Conservation (phyloP, 2,888 invertebrate species). For the Lapara coniferarum region DNA sequence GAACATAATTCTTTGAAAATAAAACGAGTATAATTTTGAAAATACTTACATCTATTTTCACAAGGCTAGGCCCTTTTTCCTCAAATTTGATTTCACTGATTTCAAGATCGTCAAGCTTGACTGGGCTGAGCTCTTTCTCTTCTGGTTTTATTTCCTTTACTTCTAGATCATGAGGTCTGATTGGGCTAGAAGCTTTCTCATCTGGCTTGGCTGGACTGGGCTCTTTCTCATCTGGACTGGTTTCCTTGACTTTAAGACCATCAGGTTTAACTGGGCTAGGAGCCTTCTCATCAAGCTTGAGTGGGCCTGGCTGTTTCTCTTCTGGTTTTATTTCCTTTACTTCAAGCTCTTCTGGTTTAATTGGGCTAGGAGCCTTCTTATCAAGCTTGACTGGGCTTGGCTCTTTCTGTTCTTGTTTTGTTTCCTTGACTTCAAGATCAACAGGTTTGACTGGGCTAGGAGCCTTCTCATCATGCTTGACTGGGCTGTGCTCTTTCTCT, state of each 20-base stretch:
- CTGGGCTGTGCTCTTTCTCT: slow-evolving; percentile 30
- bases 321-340: slow-evolving; percentile 16
- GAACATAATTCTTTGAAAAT: too few species aligned
- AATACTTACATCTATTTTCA: too few species aligned
- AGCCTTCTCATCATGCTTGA: slow-evolving; percentile 27
- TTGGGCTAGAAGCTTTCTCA: background rate
- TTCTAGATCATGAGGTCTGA: background rate
- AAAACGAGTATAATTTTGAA: too few species aligned
- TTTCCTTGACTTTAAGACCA: background rate
- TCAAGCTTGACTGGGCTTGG: slow-evolving; percentile 21
- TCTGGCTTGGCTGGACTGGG: slow-evolving; percentile 22
- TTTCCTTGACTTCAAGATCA: background rate
- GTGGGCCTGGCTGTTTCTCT: background rate
- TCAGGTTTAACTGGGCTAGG: background rate
- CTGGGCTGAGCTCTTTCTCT: slow-evolving; percentile 24
- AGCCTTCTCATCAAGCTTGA: slow-evolving; percentile 29
- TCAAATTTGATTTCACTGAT: background rate
- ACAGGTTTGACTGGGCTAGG: slow-evolving; percentile 19
- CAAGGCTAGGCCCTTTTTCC: slow-evolving; percentile 12
- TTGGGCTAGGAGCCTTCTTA: background rate
- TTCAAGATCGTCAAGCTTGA: slow-evolving; percentile 24
- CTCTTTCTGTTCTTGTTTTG: slow-evolving; percentile 29
- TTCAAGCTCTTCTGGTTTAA: slow-evolving; percentile 14
- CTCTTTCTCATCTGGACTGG: slow-evolving; percentile 17
- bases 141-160: background rate